Conservation (phyloP, 2,797 vertebrate species). For the Poeciliopsis gracilis region DNA sequence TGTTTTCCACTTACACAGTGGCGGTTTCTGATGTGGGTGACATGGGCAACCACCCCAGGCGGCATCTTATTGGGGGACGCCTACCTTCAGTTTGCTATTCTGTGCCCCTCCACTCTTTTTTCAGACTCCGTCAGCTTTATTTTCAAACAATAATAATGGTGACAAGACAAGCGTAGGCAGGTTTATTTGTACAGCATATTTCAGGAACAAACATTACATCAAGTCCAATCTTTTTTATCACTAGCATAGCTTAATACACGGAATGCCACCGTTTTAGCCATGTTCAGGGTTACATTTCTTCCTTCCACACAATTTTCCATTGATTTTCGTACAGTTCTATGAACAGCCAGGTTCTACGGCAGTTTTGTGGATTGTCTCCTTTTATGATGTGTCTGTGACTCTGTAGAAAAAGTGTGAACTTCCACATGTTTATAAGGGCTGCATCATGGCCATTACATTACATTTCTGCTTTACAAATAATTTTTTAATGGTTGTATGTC, state of each 20-base stretch:
- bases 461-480: not conserved
- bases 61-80: too few species aligned
- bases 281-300: not conserved
- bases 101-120: not conserved
- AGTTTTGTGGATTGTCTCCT: not conserved
- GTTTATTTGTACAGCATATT: not conserved
- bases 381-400: not conserved
- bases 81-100: not conserved
- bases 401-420: not conserved
- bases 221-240: not conserved
- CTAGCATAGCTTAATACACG: not conserved
- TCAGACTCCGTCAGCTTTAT: not conserved
- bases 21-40: too few species aligned
- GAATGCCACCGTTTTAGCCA: not conserved
- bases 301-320: not conserved
- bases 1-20: not conserved
- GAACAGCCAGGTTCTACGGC: not conserved
- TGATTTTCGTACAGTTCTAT: not conserved
- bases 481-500: not conserved
- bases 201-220: not conserved
- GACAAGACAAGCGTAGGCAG: too few species aligned
- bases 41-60: too few species aligned
- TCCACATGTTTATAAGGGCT: not conserved
- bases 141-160: not conserved
- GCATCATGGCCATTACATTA: not conserved